Evolutionary conservation across 2,797 vertebrate genomes (phyloP), one percentile per base, ranked within the genome.

Genomic region (Sebastes matsubarae): DNA sequence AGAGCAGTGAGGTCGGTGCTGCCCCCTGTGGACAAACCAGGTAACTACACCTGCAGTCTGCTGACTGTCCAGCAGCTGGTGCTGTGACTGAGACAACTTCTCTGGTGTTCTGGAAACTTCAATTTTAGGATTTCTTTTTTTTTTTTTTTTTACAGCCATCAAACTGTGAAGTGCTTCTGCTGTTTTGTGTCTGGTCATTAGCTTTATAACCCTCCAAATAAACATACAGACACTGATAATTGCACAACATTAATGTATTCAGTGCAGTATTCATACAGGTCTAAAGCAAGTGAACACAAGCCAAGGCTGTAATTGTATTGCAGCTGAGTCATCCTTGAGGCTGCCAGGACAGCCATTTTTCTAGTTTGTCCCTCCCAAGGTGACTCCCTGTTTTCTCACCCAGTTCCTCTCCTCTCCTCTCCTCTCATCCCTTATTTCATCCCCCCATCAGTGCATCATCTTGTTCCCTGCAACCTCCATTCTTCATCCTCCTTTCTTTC

Each of bases 241-340:
- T 66, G 16, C n/a, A 74, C 18, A 52, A 25, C 11, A 18, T 52
- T 29, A 20, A 60, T 74, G 25, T 27, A 11, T 58, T 55, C 18
- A 50, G n/a, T 20, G 50, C 16, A 25, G 22, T 25, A 25, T 58
- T 27, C 55, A 69, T 5, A 60, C 20, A 82, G 22, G 6, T 81
- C n/a, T 67, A 68, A 77, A 42, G 69, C 72, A 73, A 80, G 46
- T 81, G 80, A 91, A 92, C 42, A 69, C 63, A 82, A 74, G 78
- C 30, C 71, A 59, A 77, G 57, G 65, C 72, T 24, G 69, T 89
- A 92, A 87, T 86, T 87, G 63, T 79, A 72, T 86, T 88, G 72
- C 66, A 88, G 94, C 94, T 94, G 93, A 95, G 89, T 95, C 94
- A 95, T 90, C 18, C 68, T 29, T 81, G 52, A 82, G 73, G 63